These are phyloP conservation scores for Trichosurus vulpecula DNA, from an alignment of 2,797 vertebrate species.

Conservation along the genomic window DNA sequence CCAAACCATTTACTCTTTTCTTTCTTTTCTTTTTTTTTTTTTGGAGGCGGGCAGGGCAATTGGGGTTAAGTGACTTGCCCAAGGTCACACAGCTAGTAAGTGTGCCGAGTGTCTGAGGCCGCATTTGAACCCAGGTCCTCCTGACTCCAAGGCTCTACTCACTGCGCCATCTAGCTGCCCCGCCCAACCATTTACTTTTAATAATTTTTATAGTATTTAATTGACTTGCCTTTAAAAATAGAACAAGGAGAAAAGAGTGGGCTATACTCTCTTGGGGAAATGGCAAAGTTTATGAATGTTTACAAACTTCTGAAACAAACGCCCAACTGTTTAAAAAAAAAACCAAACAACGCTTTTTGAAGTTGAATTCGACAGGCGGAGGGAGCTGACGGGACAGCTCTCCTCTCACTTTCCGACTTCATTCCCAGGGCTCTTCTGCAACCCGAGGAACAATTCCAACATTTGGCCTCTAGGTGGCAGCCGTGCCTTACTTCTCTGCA, in stretches of 20 bases:
- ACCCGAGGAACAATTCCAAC: not conserved
- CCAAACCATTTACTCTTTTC: too few relatives aligned
- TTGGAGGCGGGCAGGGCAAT: too few relatives aligned
- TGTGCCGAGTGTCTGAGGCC: too few relatives aligned
- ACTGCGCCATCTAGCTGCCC: too few relatives aligned
- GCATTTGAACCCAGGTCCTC: too few relatives aligned
- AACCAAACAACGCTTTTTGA: not conserved
- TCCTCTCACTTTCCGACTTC: not conserved
- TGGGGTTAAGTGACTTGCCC: too few relatives aligned
- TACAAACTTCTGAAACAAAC: not conserved
- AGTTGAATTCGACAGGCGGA: not conserved
- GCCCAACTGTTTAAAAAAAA: not conserved
- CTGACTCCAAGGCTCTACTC: too few relatives aligned
- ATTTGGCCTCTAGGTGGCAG: not conserved
- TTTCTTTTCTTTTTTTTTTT: too few relatives aligned
- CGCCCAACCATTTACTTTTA: not conserved
- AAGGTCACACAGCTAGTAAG: too few relatives aligned
- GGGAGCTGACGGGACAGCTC: not conserved
- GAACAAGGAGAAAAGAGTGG: not conserved
- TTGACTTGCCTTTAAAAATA: not conserved
- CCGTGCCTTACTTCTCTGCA: not conserved
- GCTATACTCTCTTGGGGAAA: not conserved
- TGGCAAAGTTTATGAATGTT: not conserved
- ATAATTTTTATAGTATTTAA: not conserved
- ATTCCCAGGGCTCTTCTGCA: not conserved